Base-by-base conservation (phyloP, 2,797 vertebrate genomes). In the Crenichthys baileyi region DNA sequence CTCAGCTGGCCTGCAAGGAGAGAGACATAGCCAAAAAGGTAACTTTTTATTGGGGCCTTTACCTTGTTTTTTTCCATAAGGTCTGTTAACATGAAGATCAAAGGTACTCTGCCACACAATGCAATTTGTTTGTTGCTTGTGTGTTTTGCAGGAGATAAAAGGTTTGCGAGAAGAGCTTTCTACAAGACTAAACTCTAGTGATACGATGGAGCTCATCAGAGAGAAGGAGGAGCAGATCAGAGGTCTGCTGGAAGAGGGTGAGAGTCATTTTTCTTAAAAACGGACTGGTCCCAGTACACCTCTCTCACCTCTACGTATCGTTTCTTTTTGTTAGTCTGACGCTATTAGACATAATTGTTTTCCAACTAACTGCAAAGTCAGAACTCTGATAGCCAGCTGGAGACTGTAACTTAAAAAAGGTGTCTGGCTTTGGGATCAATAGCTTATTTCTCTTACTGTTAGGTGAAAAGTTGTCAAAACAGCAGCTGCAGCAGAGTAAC, bases 381-480 rank as follows among this genome's bases (percentile, higher is more conserved):
- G 60, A 29, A 56, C 22, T 4, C 36, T 77, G 48, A 36, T n/a
- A 48, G 22, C 12, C 63, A 22, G 20, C 63, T 22, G 5, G 29
- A 7, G 15, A 24, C 11, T 44, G 18, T 51, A 51, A 20, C 16
- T 51, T 5, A 5, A 18, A 22, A 41, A 39, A 20, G 18, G 41
- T 41, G 31, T n/a, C 5, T 70, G 2, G 0, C 8, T 6, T 78
- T n/a, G 16, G n/a, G 12, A 20, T 83, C n/a, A 41, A 15, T 8
- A 24, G 9, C 80, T 80, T 75, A 6, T 85, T 53, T 67, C 6
- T 82, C 0, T 75, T 16, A 22, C 58, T 83, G 68, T 73, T 80
- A 99, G 98, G 98, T 70, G 98, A 99, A 93, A 99, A 99, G 86
- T 95, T 99, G 90, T 99, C 98, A 63, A 99, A 99, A 90, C 98